Percentiles rank a stretch among this genome's conserved stretches.
Evolutionary conservation across 2,888 invertebrate genomes (phyloP).

Genomic region (Bombylius major): DNA sequence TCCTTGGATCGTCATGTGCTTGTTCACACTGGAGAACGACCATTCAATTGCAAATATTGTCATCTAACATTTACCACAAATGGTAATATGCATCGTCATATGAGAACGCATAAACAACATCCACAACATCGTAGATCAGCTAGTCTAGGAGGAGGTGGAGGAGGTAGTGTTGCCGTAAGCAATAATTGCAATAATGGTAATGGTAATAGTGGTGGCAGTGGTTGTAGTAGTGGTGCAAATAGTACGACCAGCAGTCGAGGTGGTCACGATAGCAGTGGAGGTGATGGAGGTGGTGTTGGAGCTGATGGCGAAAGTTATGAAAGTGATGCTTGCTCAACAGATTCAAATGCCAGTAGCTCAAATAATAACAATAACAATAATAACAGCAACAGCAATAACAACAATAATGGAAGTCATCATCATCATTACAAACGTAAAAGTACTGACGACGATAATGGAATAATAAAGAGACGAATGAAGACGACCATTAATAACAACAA

Average conservation of each 20-base stretch:
- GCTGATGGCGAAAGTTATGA: slow-evolving; percentile 42
- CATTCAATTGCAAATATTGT: slow-evolving; percentile 67
- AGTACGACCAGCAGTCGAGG: slow-evolving; percentile 13
- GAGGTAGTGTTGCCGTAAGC: slow-evolving; percentile 11
- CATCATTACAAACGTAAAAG: slow-evolving; percentile 26
- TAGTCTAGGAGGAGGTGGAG: slow-evolving; percentile 17
- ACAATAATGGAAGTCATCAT: slow-evolving; percentile 31
- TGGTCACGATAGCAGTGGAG: neutral
- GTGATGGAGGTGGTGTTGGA: slow-evolving; percentile 13
- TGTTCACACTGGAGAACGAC: slow-evolving; percentile 68
- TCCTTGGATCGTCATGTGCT: slow-evolving; percentile 68
- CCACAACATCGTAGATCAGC: slow-evolving; percentile 27
- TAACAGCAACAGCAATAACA: slow-evolving; percentile 26
- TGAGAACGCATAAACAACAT: slow-evolving; percentile 54
- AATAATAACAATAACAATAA: slow-evolving; percentile 32
- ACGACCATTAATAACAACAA: slow-evolving; percentile 30
- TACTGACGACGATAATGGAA: slow-evolving; percentile 22
- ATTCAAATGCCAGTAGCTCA: slow-evolving; percentile 35
- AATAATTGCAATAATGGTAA: slow-evolving; percentile 5
- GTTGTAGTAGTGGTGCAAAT: slow-evolving; percentile 16
- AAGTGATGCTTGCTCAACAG: slow-evolving; percentile 43
- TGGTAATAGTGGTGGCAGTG: slow-evolving; percentile 2
- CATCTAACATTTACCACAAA: slow-evolving; percentile 72
- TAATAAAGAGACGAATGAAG: slow-evolving; percentile 27
- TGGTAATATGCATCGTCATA: slow-evolving; percentile 75